Base-by-base conservation (phyloP, 2,888 invertebrate species). In the Dione vanillae region DNA sequence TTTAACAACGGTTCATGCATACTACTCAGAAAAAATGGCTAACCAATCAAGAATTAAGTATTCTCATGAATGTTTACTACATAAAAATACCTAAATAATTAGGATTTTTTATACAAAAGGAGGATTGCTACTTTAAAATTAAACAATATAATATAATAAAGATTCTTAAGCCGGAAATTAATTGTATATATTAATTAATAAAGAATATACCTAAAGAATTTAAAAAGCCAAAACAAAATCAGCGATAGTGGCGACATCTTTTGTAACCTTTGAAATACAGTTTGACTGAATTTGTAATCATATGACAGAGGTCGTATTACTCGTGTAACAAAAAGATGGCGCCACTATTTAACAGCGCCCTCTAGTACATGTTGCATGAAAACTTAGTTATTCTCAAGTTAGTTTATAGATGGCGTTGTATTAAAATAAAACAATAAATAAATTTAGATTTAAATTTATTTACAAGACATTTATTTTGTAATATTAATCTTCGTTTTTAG, bases 391-490 rank as follows among this genome's bases (percentile, higher is more conserved):
- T 35, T 40, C n/a, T 11, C 61, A 20, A 43, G 9, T 19, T 1
- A 12, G 1, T 5, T 9, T 5, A 65, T 68, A 78, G 78, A 72
- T 76, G 77, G 75, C 77, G 65, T 67, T 66, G 9, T 41, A 54
- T 5, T n/a, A n/a, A n/a, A n/a, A n/a, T n/a, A n/a, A n/a, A n/a
- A n/a, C n/a, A n/a, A n/a, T n/a, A n/a, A n/a, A n/a, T n/a, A n/a
- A n/a, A n/a, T n/a, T n/a, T n/a, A n/a, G n/a, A n/a, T n/a, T n/a
- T n/a, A n/a, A 56, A 0, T 37, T 12, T 56, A 56, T 56, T 40
- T 16, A 37, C 54, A 16, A 16, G 16, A 16, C 9, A 47, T n/a
- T 35, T 37, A 11, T 56, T 16, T 56, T 56, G 16, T n/a, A 16
- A 56, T 6, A 56, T 37, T 56, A 16, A 56, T 10, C 54, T 16